These are phyloP conservation scores for Malurus splendens DNA, from an alignment of 2,797 vertebrate species.

Conservation along the genomic window DNA sequence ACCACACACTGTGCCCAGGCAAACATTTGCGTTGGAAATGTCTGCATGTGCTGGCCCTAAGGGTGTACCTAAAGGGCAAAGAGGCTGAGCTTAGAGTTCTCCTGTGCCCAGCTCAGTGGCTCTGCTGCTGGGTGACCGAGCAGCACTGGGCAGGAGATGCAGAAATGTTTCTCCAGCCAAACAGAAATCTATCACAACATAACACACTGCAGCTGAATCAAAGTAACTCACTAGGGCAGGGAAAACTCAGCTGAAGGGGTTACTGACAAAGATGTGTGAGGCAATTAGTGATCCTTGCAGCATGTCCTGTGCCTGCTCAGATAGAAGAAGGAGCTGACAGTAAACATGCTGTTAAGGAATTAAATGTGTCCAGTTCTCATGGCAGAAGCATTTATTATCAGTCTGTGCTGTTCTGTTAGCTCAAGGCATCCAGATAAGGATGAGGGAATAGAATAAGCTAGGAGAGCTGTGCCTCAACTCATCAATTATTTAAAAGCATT, in stretches of 20 bases:
- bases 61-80: neutral
- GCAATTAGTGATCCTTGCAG: neutral
- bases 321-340: neutral
- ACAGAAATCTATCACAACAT: neutral
- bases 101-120: neutral
- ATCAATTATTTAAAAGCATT: neutral
- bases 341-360: neutral
- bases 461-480: neutral
- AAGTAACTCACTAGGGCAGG: neutral
- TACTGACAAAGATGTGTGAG: neutral
- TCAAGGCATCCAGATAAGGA: neutral
- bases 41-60: neutral
- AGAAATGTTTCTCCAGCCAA: neutral
- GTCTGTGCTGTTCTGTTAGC: neutral
- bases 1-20: neutral
- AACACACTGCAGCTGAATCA: neutral
- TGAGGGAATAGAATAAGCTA: neutral
- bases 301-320: neutral
- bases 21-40: neutral
- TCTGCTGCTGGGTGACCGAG: neutral
- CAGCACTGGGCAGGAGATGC: neutral
- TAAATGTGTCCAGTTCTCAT: neutral
- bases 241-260: neutral
- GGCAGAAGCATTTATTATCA: neutral
- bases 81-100: neutral